Evolutionary conservation across 2,888 invertebrate species (phyloP).

Genomic region (Pachydiplax longipennis): DNA sequence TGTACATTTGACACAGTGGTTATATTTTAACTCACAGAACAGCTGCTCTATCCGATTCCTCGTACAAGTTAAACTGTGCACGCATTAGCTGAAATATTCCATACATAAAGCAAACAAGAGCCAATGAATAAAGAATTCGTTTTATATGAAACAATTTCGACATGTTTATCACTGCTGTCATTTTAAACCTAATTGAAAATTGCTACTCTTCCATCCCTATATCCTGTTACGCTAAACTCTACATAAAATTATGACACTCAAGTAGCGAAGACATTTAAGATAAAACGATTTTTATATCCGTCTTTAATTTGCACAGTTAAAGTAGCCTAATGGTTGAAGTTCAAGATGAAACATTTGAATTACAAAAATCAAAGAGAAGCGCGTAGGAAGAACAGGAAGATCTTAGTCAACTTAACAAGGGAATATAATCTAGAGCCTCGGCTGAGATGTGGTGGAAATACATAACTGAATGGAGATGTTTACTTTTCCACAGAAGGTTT

Average conservation of each 20-base stretch:
- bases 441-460: too few species aligned
- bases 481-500: too few species aligned
- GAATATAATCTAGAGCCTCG: too few species aligned
- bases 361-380: not conserved
- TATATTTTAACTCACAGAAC: not conserved
- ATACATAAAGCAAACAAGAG: constrained; percentile 24
- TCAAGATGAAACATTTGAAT: not conserved
- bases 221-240: too few species aligned
- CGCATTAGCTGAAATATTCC: constrained; percentile 44
- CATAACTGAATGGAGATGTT: too few species aligned
- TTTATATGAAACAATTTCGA: constrained; percentile 38
- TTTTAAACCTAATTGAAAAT: not conserved
- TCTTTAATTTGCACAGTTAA: too few species aligned
- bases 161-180: constrained; percentile 39
- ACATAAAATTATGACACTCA: too few species aligned
- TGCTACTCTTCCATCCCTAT: not conserved
- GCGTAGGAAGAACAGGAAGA: not conserved
- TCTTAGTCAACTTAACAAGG: too few species aligned
- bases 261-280: too few species aligned
- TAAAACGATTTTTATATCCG: too few species aligned
- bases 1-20: not conserved
- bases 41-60: constrained; percentile 11
- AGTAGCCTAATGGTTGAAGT: not conserved
- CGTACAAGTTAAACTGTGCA: constrained; percentile 17
- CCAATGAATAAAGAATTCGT: constrained; percentile 14